These are phyloP conservation scores for Columba janthina DNA, from an alignment of 2,113 vertebrate species.

Conservation along the genomic window DNA sequence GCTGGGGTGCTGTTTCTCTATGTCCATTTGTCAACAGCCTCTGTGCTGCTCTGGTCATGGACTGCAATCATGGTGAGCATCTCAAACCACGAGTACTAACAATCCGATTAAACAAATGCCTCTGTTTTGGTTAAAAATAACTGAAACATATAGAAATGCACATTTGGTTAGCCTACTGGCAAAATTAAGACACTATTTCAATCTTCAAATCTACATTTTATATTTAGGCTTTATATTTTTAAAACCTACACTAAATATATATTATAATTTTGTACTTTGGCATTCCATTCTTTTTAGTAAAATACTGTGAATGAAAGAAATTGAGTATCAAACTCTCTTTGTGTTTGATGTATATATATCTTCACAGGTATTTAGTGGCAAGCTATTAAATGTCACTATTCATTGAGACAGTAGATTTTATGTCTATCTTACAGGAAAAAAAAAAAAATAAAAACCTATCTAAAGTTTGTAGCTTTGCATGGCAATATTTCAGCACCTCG, in stretches of 20 bases:
- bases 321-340: not conserved
- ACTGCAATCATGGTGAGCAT: not conserved
- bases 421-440: not conserved
- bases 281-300: conserved; percentile 1
- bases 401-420: conserved; percentile 26
- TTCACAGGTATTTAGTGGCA: conserved; percentile 19
- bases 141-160: not conserved
- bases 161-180: not conserved
- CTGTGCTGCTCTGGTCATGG: not conserved
- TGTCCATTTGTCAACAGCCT: not conserved
- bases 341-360: not conserved
- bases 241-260: not conserved
- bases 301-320: not conserved
- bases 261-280: not conserved
- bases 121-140: not conserved
- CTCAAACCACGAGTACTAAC: not conserved
- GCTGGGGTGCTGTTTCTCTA: not conserved
- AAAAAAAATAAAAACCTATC: not conserved
- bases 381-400: conserved; percentile 62
- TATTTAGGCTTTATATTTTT: conserved; percentile 3
- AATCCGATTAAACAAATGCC: not conserved
- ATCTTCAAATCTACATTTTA: not conserved
- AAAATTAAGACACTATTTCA: not conserved
- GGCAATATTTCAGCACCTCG: not conserved
- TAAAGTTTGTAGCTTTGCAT: not conserved